Percentiles rank a stretch among this genome's conserved stretches.
Conservation (phyloP, 2,113 vertebrate genomes). For the Tragelaphus strepsiceros region DNA sequence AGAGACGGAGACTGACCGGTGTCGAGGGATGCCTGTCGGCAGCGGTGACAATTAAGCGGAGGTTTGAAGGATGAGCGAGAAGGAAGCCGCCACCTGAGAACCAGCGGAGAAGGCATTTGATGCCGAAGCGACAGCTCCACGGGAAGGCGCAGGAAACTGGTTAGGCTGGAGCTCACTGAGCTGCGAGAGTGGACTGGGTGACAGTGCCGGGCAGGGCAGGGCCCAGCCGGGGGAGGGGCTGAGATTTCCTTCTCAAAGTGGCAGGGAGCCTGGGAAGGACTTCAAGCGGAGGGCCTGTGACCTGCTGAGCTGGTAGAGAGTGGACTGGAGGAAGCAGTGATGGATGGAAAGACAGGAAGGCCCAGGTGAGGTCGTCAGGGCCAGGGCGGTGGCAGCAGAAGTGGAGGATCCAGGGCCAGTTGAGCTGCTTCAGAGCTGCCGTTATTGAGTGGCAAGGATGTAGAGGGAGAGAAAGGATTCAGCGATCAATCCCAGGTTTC, state of each 20-base stretch:
- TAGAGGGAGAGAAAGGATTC: neutral
- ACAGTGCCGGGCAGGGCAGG: neutral
- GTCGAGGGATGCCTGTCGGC: neutral
- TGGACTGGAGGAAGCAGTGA: neutral
- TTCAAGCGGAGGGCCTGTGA: neutral
- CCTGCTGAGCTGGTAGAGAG: neutral
- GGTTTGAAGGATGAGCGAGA: neutral
- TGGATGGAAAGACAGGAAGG: neutral
- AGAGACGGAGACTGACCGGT: neutral
- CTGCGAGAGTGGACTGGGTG: neutral
- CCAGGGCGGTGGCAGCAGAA: neutral
- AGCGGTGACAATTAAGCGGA: neutral
- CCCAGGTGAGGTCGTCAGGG: neutral
- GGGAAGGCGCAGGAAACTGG: neutral
- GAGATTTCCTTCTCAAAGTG: neutral
- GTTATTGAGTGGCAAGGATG: rapidly evolving
- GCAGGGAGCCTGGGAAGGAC: neutral
- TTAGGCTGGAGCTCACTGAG: neutral
- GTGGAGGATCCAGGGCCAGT: rapidly evolving
- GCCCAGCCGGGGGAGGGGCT: neutral
- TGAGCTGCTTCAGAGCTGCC: neutral
- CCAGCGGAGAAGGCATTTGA: neutral
- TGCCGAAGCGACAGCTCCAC: neutral
- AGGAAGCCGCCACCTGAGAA: neutral
- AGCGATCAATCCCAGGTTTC: neutral